phyloP scores from a whole-genome alignment of 2,113 vertebrate species.

The Dolichallabes microphthalmus region DNA sequence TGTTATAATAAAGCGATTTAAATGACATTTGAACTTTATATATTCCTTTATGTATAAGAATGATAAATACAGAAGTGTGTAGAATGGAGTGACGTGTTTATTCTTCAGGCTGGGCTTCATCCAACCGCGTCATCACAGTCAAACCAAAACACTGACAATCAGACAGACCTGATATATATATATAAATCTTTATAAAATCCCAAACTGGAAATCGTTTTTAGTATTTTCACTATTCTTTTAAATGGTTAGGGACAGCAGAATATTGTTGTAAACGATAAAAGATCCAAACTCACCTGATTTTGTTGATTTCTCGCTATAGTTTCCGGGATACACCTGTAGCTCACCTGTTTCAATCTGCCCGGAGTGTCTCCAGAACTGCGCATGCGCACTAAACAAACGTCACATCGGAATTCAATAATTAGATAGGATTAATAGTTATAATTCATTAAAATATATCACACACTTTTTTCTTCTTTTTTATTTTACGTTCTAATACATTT shows the following conservation, averaged over 20 bases:
- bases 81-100: neutral
- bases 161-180: too few species aligned
- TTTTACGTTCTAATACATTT: neutral
- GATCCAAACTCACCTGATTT: conserved; percentile 34
- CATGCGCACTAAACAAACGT: neutral
- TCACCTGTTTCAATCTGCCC: neutral
- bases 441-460: too few species aligned
- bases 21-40: neutral
- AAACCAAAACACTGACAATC: neutral
- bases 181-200: too few species aligned
- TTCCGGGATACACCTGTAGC: conserved; percentile 39
- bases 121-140: neutral
- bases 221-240: neutral
- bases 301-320: conserved; percentile 6
- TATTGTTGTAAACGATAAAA: neutral
- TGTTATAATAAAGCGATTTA: neutral
- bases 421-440: too few species aligned
- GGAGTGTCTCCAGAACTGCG: neutral
- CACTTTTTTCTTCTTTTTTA: too few species aligned
- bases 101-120: neutral
- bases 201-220: neutral
- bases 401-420: neutral
- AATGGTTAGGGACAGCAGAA: neutral
- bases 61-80: neutral
- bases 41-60: neutral